Percentiles rank a stretch among this genome's conserved stretches.
phyloP scores from a whole-genome alignment of 2,888 invertebrate genomes.

The Leptopilina myrica region DNA sequence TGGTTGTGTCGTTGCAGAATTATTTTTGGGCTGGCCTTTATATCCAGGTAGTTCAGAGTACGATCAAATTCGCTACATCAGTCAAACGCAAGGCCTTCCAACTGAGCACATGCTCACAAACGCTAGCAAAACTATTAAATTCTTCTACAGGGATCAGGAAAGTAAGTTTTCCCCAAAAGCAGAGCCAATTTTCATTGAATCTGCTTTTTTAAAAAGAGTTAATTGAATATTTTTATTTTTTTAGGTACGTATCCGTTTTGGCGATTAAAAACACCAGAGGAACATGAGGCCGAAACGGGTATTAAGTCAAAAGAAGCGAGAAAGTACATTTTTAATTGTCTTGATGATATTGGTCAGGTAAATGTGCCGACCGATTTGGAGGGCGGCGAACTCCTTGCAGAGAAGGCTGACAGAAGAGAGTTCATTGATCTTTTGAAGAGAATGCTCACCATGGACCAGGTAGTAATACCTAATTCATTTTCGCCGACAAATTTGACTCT shows the following conservation, averaged over 20 bases:
- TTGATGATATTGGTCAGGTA: constrained; percentile 98
- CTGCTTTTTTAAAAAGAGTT: no score
- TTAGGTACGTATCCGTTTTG: constrained; percentile 87
- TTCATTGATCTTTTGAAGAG: constrained; percentile 98
- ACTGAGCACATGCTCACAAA: constrained; percentile 98
- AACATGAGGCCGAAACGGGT: constrained; percentile 97
- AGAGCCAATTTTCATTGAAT: background rate
- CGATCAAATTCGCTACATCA: constrained; percentile 98
- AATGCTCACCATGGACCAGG: constrained; percentile 99
- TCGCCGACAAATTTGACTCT: background rate
- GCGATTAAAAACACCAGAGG: constrained; percentile 96
- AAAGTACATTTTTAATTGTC: constrained; percentile 99
- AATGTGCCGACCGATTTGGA: constrained; percentile 98
- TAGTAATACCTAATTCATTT: constrained; percentile 78
- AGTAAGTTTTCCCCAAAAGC: constrained; percentile 78
- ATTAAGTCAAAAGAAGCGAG: constrained; percentile 99
- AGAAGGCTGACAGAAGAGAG: constrained; percentile 97
- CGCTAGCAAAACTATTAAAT: constrained; percentile 98
- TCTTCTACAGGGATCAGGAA: constrained; percentile 97
- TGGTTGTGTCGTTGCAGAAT: constrained; percentile 99
- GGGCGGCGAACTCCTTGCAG: constrained; percentile 96
- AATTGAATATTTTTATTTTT: constrained; percentile 24
- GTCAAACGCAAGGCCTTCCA: constrained; percentile 97
- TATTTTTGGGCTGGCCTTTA: constrained; percentile 99
- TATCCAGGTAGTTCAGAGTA: constrained; percentile 99